phyloP scores from a whole-genome alignment of 1,140 invertebrate genomes.

The Ceratoteleas bidentatus region DNA sequence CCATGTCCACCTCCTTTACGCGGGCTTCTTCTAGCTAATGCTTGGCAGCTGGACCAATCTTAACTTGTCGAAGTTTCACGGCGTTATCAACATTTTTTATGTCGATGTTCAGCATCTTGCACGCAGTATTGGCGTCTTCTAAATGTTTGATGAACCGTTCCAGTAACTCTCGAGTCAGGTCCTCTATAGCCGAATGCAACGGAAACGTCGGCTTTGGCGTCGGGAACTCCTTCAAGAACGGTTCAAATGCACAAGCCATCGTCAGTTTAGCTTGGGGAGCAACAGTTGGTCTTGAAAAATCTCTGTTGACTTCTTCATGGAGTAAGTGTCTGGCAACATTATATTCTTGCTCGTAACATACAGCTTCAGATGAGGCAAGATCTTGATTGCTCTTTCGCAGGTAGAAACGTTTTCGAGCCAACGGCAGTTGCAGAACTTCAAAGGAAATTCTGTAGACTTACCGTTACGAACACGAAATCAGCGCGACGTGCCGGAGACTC shows the following conservation, averaged over 20 bases:
- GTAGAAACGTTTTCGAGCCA: constrained; percentile 55
- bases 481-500: constrained; percentile 51
- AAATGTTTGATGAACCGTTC: no score
- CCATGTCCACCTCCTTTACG: constrained; percentile 18
- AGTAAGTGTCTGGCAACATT: constrained; percentile 33
- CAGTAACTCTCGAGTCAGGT: constrained; percentile 16
- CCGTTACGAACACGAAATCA: constrained; percentile 31
- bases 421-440: constrained; percentile 57
- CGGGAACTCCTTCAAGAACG: constrained; percentile 29
- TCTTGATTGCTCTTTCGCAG: constrained; percentile 27
- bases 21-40: constrained; percentile 24
- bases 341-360: constrained; percentile 24
- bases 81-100: constrained; percentile 22
- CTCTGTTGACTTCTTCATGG: constrained; percentile 23
- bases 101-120: constrained; percentile 27
- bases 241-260: constrained; percentile 23
- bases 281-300: constrained; percentile 33
- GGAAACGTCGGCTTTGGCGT: constrained; percentile 16
- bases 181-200: constrained; percentile 17
- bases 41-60: constrained; percentile 34
- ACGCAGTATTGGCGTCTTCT: constrained; percentile 28
- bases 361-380: constrained; percentile 14
- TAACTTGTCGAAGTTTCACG: constrained; percentile 26
- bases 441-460: constrained; percentile 37
- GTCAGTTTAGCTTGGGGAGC: constrained; percentile 20